Conservation (phyloP, 1,140 invertebrate genomes). For the Lineus longissimus region DNA sequence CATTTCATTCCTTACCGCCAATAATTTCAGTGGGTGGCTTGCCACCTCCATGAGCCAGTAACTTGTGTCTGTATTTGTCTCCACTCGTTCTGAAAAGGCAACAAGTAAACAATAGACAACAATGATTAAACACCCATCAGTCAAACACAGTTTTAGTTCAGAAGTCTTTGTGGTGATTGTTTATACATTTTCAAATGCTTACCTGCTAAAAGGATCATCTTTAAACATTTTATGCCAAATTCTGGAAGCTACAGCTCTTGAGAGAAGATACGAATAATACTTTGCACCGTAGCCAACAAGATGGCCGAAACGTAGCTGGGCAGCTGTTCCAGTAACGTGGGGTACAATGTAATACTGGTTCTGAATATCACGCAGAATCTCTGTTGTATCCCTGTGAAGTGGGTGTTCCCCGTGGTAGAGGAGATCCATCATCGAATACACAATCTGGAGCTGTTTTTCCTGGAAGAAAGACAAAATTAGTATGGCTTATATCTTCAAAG, state of each 20-base stretch:
- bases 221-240: conserved; percentile 90
- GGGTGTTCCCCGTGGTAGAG: conserved; percentile 68
- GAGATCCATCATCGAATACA: conserved; percentile 87
- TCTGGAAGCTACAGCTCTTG: conserved; percentile 84
- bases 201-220: conserved; percentile 70
- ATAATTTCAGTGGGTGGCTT: conserved; percentile 71
- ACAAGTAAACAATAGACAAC: background rate
- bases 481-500: background rate
- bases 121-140: no score
- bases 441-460: conserved; percentile 85
- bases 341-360: conserved; percentile 79
- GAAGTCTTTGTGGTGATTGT: no score
- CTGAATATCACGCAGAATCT: conserved; percentile 77
- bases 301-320: conserved; percentile 95
- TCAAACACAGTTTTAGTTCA: no score
- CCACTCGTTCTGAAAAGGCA: conserved; percentile 62
- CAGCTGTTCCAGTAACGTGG: conserved; percentile 85
- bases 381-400: conserved; percentile 60
- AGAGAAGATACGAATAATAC: conserved; percentile 96
- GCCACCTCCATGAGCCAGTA: conserved; percentile 85
- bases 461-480: conserved; percentile 14
- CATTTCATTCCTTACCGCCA: conserved; percentile 33
- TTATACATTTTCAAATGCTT: background rate
- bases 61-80: conserved; percentile 70
- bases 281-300: conserved; percentile 96